Conservation (phyloP, 2,888 invertebrate species). For the Mamestra brassicae region DNA sequence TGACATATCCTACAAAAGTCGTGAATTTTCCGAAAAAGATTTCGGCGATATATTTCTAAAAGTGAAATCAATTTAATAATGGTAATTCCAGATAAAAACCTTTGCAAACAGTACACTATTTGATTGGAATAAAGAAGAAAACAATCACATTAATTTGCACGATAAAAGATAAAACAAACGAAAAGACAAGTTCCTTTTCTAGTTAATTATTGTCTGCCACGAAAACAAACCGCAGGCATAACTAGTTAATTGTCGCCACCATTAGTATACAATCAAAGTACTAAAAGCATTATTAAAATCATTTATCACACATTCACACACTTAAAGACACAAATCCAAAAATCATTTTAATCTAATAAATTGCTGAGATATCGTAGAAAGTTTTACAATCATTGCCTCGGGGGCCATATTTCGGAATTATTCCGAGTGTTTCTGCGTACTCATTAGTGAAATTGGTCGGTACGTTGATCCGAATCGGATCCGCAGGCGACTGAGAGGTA, state of each 20-base stretch:
- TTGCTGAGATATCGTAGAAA: slow-evolving; percentile 51
- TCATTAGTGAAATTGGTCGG: slow-evolving; percentile 77
- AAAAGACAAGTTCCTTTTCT: not conserved
- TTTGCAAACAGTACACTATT: too few species aligned
- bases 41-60: too few species aligned
- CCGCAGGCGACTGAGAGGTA: slow-evolving; percentile 44
- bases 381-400: slow-evolving; percentile 52
- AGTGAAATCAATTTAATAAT: too few species aligned
- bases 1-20: too few species aligned
- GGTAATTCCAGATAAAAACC: too few species aligned
- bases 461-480: slow-evolving; percentile 40
- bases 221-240: not conserved
- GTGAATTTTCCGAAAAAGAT: too few species aligned
- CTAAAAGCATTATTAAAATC: not conserved
- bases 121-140: too few species aligned
- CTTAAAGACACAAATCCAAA: slow-evolving; percentile 34
- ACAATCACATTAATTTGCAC: too few species aligned
- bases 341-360: slow-evolving; percentile 44
- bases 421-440: slow-evolving; percentile 59
- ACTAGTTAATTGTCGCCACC: not conserved
- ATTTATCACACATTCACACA: slow-evolving; percentile 24
- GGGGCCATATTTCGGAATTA: slow-evolving; percentile 54
- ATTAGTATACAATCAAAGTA: slow-evolving; percentile 5
- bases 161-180: too few species aligned
- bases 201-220: not conserved